phyloP scores from a whole-genome alignment of 2,113 vertebrate species.

The Salvator merianae region DNA sequence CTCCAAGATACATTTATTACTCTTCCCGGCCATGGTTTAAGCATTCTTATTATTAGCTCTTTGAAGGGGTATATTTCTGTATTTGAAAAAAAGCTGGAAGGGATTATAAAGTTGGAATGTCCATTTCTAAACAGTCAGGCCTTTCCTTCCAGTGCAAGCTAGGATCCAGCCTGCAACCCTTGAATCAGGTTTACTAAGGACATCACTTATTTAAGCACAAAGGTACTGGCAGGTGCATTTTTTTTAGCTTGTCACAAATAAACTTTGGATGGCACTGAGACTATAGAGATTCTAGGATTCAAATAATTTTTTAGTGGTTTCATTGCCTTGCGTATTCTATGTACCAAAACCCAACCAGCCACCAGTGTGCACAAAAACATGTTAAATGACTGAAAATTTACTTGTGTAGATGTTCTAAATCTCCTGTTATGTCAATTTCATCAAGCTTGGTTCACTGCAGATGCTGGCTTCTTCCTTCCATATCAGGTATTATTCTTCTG shows the following conservation, averaged over 20 bases:
- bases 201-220: background rate
- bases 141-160: background rate
- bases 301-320: background rate
- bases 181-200: background rate
- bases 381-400: background rate
- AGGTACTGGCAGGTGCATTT: background rate
- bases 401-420: constrained; percentile 18
- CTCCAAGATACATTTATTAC: constrained; percentile 20
- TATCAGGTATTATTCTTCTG: background rate
- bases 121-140: constrained; percentile 12
- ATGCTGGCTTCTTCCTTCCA: background rate
- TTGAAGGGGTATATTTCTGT: background rate
- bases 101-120: background rate
- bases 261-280: background rate
- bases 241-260: background rate
- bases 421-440: constrained; percentile 6
- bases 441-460: background rate
- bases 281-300: background rate
- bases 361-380: constrained; percentile 14
- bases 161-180: background rate
- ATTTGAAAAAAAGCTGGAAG: constrained; percentile 37
- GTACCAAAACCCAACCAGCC: constrained; percentile 23
- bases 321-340: background rate
- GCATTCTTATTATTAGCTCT: background rate
- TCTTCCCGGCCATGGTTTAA: constrained; percentile 1